Base-by-base conservation (phyloP, 2,888 invertebrate species). In the Dolomedes plantarius region DNA sequence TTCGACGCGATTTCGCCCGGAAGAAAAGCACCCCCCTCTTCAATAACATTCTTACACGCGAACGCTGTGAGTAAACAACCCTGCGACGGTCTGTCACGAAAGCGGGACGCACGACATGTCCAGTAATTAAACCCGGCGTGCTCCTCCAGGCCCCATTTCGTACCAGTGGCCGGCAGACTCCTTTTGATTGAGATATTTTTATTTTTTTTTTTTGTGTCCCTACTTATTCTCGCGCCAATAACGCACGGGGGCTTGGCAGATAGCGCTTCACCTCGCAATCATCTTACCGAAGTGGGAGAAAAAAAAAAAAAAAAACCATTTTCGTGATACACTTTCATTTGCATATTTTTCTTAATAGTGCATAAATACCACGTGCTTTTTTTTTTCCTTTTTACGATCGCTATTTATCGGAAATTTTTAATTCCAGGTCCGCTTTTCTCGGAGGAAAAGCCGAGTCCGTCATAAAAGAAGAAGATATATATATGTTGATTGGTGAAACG, bases 261-360 rank as follows among this genome's bases (percentile, higher is more conserved):
- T n/a, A n/a, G n/a, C n/a, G n/a, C n/a, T n/a, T n/a, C n/a, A n/a
- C 5, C 36, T 36, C 36, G 9, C 36, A 46, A 46, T 46, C n/a
- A 46, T 46, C 46, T 46, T 46, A 16, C n/a, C n/a, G n/a, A n/a
- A n/a, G n/a, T n/a, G n/a, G n/a, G n/a, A n/a, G n/a, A n/a, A n/a
- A n/a, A 46, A 46, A 9, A 16, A 16, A 9, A 46, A 46, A 46
- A 2, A 16, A 13, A 16, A 2, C 7, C 9, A 36, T 11, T 46
- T 46, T n/a, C 46, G 46, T 46, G 46, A 5, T 16, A n/a, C 16
- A 6, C 46, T 6, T 46, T 11, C 46, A 46, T 46, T 46, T 46
- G 46, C 46, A 46, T 46, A 46, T 46, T 46, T n/a, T 46, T 46
- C 46, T 46, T 46, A 46, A 46, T 46, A 46, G 46, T 46, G 2